phyloP scores from a whole-genome alignment of 2,797 vertebrate species.

The Echiichthys vipera region DNA sequence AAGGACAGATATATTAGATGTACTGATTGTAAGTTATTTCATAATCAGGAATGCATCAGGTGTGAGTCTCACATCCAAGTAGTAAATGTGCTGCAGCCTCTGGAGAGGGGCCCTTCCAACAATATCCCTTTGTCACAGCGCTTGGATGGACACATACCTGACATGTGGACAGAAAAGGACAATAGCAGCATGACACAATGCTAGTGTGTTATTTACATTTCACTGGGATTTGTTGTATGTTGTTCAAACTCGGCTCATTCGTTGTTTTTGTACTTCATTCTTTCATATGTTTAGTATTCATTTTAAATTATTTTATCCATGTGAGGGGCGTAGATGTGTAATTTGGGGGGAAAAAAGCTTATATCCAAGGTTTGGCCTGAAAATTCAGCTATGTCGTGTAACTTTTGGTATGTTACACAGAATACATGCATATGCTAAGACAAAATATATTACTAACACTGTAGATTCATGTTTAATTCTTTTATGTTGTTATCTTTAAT shows the following conservation, averaged over 20 bases:
- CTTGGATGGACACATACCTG: conserved; percentile 39
- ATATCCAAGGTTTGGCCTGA: not conserved
- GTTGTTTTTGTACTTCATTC: not conserved
- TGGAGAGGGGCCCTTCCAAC: conserved; percentile 21
- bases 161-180: conserved; percentile 29
- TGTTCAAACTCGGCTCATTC: not conserved
- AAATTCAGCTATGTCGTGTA: not conserved
- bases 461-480: not conserved
- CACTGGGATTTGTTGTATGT: not conserved
- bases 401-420: not conserved
- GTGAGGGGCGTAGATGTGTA: not conserved
- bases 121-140: conserved; percentile 27
- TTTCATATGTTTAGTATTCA: no score
- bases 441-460: not conserved
- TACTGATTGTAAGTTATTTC: not conserved
- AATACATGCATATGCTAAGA: not conserved
- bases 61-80: not conserved
- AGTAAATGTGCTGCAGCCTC: not conserved
- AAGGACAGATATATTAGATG: not conserved
- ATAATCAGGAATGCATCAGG: not conserved
- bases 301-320: not conserved
- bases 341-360: not conserved
- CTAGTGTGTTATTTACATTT: not conserved
- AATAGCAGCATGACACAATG: conserved; percentile 9
- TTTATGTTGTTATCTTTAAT: not conserved